Base-by-base conservation (phyloP, 2,888 invertebrate species). In the Lochmaea crataegi region DNA sequence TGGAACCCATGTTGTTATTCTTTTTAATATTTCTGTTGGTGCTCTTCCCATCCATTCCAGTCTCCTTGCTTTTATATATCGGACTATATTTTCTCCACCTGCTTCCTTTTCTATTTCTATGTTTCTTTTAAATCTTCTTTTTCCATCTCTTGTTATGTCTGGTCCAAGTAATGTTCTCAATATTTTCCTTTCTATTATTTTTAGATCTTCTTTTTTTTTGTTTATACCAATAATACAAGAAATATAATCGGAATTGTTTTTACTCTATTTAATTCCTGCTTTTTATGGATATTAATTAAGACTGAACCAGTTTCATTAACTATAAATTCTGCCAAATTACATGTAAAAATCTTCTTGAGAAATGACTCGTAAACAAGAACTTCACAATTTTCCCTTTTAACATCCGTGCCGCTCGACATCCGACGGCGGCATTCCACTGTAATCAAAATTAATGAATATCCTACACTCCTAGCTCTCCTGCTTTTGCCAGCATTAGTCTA, bases 391-490 rank as follows among this genome's bases (percentile, higher is more conserved):
- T 63, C 61, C 26, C 53, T 41, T 53, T 16, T 12, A 26, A 12
- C 11, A 16, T 32, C 38, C 26, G 12, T 32, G 32, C 56, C 65
- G 14, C 41, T n/a, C 53, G 56, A 63, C 53, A 51, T 53, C 14
- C 68, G 63, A 53, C 63, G 48, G 63, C 63, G 48, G 63, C 63
- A 63, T 63, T 69, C 63, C 63, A 22, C 22, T 63, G 69, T 56
- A 63, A 69, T 69, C 69, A 64, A 63, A 69, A 69, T 69, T 69
- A 63, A 69, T 69, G 69, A 69, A 63, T 53, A 53, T 69, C 42
- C 63, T 45, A 61, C 38, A 22, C 45, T n/a, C n/a, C n/a, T 41
- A 57, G 51, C 66, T 45, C 41, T 67, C 14, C 61, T 61, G 42
- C 61, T 32, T 53, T 61, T 38, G 68, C 41, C 41, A n/a, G 53